phyloP scores from a whole-genome alignment of 1,140 invertebrate species.

The Hylaeus volcanicus region DNA sequence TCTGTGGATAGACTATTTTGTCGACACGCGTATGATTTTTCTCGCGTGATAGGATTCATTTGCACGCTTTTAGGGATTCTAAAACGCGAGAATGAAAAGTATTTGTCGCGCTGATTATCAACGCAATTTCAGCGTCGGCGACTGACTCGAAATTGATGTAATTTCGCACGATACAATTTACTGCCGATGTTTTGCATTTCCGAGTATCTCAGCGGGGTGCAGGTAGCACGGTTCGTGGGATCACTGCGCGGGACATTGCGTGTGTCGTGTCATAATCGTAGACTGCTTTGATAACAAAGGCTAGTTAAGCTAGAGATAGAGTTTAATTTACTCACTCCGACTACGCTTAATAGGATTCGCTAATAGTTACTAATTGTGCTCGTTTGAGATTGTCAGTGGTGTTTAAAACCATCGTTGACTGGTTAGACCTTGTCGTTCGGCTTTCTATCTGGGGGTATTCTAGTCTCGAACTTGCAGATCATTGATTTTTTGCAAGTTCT shows the following conservation, averaged over 20 bases:
- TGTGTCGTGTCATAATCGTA: slow-evolving; percentile 60
- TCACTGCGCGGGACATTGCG: slow-evolving; percentile 47
- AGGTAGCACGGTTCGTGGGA: slow-evolving; percentile 2
- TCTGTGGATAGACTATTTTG: too few relatives aligned
- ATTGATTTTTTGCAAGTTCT: too few relatives aligned
- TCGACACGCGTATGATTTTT: too few relatives aligned
- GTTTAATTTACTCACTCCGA: slow-evolving; percentile 62
- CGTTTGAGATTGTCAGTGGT: slow-evolving; percentile 20
- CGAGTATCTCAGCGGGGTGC: slow-evolving; percentile 22
- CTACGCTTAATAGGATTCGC: slow-evolving; percentile 38
- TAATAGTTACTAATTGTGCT: slow-evolving; percentile 26
- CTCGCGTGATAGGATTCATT: too few relatives aligned
- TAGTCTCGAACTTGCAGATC: too few relatives aligned
- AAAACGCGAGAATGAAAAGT: too few relatives aligned
- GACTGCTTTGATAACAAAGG: slow-evolving; percentile 56
- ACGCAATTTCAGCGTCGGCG: neutral
- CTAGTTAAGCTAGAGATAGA: slow-evolving; percentile 55
- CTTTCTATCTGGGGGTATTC: too few relatives aligned
- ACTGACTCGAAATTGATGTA: slow-evolving; percentile 3
- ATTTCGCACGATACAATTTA: slow-evolving; percentile 20
- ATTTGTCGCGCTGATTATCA: too few relatives aligned
- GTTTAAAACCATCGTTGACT: neutral
- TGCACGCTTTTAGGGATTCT: too few relatives aligned
- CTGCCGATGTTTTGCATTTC: slow-evolving; percentile 38
- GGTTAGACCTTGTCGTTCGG: too few relatives aligned